Evolutionary conservation across 1,140 invertebrate species (phyloP).

Genomic region (Drosophila truncata): DNA sequence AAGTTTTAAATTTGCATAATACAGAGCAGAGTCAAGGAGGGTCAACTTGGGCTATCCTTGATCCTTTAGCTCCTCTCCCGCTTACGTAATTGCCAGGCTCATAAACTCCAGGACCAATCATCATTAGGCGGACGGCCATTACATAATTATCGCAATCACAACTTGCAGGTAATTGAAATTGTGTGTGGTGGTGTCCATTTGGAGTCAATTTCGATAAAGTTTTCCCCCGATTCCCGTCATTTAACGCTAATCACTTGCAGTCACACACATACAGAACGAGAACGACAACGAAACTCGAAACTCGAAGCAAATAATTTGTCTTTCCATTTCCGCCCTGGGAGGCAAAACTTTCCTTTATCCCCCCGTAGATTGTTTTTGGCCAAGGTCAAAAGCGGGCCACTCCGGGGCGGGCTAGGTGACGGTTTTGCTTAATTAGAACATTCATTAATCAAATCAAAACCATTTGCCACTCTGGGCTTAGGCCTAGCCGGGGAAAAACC

Average conservation of each 20-base stretch:
- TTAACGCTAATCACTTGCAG: conserved; percentile 83
- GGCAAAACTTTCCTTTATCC: conserved; percentile 28
- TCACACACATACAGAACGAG: conserved; percentile 58
- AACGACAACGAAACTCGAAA: conserved; percentile 33
- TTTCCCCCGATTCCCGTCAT: conserved; percentile 58
- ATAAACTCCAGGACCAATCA: conserved; percentile 72
- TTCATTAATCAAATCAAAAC: conserved; percentile 85
- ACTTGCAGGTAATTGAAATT: conserved; percentile 78
- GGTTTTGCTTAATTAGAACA: conserved; percentile 85
- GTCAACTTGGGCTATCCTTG: conserved; percentile 24
- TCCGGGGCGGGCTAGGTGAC: conserved; percentile 72
- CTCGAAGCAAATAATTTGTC: conserved; percentile 78
- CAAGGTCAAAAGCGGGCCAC: conserved; percentile 72
- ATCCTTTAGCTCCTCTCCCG: not conserved
- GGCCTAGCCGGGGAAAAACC: conserved; percentile 39
- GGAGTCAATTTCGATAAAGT: conserved; percentile 83
- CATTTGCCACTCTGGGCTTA: conserved; percentile 80
- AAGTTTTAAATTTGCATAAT: conserved; percentile 81
- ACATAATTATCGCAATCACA: conserved; percentile 81
- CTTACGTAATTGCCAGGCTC: conserved; percentile 68
- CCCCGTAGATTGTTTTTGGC: conserved; percentile 66
- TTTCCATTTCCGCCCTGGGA: conserved; percentile 62
- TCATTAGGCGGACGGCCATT: conserved; percentile 77
- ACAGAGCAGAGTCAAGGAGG: conserved; percentile 44
- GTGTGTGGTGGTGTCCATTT: conserved; percentile 66